Evolutionary conservation across 2,888 invertebrate species (phyloP), one percentile per base, ranked within the genome.

Genomic region (Callyntrura sp.): DNA sequence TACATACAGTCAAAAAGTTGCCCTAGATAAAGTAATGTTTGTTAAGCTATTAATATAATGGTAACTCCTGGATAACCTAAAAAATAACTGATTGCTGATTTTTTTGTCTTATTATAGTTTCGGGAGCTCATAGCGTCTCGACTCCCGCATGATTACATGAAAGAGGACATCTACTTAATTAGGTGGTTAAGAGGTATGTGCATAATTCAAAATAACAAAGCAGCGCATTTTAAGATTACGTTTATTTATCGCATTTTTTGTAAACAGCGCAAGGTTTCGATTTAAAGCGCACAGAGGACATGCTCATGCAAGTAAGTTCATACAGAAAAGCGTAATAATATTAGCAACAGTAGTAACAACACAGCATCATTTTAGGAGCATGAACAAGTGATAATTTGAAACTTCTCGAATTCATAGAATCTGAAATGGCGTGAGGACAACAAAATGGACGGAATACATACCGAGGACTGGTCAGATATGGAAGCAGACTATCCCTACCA

Each of bases 381-480:
- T n/a, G n/a, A n/a, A n/a, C n/a, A n/a, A n/a, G n/a, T n/a, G n/a
- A n/a, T n/a, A n/a, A n/a, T n/a, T 28, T 55, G 23, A 20, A 25
- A 79, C 20, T 57, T 23, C 23, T 28, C 17, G 25, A 17, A 9
- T 78, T 28, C 65, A 0, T 25, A 88, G 88, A 88, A 88, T 25
- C 60, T 88, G 9, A 82, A 88, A 88, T 88, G 88, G 88, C 60
- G 88, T 9, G 76, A 88, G 60, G 88, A 88, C 2, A 88, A 88
- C 83, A 88, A 88, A 17, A 88, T 88, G 88, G 88, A 88, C 51
- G 20, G 17, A 9, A 88, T 88, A 11, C 88, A 88, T 14, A 12
- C 57, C 48, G 88, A 88, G 12, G 82, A 88, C n/a, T 88, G 88
- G 88, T 45, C 55, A 28, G 88, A 88, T 25, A 83, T 88, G 82